These are phyloP conservation scores for rabbit (Oryctolagus cuniculus) DNA, from an alignment of 2,113 vertebrate species.

Conservation along the genomic window mOryCun1.1 NC_091435.1:120802001-120802500, in stretches of 20 bases:
- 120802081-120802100: not conserved
- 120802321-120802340: not conserved
- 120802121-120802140: not conserved
- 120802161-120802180: not conserved
- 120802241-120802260: not conserved
- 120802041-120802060: not conserved
- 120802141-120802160: not conserved
- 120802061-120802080: not conserved
- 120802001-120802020: slow-evolving; percentile 28
- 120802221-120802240: not conserved
- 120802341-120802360: not conserved
- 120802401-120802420: too few species aligned
- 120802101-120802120: not conserved
- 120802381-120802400: not conserved
- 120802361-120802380: too few species aligned
- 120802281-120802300: slow-evolving; percentile 29
- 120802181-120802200: not conserved
- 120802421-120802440: too few species aligned
- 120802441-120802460: too few species aligned
- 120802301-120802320: not conserved
- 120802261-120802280: not conserved
- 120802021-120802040: not conserved
- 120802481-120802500: too few species aligned
- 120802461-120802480: too few species aligned
- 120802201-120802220: not conserved